Base-by-base conservation (phyloP, 2,888 invertebrate genomes). In the Glyphotaelius pellucidus region DNA sequence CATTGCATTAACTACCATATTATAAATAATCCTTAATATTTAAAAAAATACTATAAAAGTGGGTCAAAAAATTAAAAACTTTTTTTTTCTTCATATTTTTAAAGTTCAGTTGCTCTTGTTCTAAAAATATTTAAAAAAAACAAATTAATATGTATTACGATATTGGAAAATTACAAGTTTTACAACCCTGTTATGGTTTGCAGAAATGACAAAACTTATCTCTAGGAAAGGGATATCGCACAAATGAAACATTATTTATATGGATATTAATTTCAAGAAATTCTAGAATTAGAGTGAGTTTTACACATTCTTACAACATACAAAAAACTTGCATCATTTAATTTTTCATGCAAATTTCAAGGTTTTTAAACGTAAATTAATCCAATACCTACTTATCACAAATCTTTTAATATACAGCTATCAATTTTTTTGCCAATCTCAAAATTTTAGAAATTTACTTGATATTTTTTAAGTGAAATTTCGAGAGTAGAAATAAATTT, bases 101-200 rank as follows among this genome's bases (percentile, higher is more conserved):
- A 67, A 25, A 67, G 67, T 67, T 67, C 67, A 67, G 67, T 67
- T 67, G 67, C 67, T 67, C 67, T 25, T 67, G 25, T 9, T 25
- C 9, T 25, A 25, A 67, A 67, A 25, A 25, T 25, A 67, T 67
- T 67, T 0, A n/a, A 67, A n/a, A 67, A 67, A 67, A 52, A 19
- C 52, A 52, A 52, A 52, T 52, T n/a, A 7, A 67, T 67, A n/a
- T n/a, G n/a, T n/a, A 67, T 67, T 67, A 67, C 25, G n/a, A 67
- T 67, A 67, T 25, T 25, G 67, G 25, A 67, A 67, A 67, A 67
- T 7, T 67, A 67, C 25, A 67, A n/a, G 47, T 67, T 25, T 67
- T 67, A 67, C 67, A 67, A 67, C 67, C 67, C 67, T 67, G 67
- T 67, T 67, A 67, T 67, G 67, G 67, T 67, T 67, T 67, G 67